These are phyloP conservation scores for Prorops nasuta DNA, from an alignment of 1,140 invertebrate species.

Conservation along the genomic window DNA sequence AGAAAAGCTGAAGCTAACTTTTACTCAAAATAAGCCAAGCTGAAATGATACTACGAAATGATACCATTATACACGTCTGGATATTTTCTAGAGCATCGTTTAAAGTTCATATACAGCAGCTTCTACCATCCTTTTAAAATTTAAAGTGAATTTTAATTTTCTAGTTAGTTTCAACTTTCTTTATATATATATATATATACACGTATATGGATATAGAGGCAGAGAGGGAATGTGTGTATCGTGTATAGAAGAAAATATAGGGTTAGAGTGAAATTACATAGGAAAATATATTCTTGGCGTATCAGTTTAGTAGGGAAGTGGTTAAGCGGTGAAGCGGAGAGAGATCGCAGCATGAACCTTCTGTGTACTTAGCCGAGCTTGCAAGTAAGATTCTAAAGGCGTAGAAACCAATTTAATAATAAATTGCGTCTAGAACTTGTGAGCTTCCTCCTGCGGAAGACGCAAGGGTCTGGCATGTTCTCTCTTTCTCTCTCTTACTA, in stretches of 20 bases:
- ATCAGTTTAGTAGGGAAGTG: constrained; percentile 11
- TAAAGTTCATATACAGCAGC: no score
- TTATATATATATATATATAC: neutral
- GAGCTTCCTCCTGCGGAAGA: constrained; percentile 42
- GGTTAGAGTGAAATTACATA: neutral
- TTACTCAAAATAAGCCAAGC: no score
- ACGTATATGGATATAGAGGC: neutral
- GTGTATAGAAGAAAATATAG: neutral
- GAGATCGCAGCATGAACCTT: constrained; percentile 14
- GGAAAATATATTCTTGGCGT: constrained; percentile 27
- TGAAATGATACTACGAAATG: no score
- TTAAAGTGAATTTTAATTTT: no score
- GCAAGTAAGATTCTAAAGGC: neutral
- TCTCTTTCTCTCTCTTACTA: no score
- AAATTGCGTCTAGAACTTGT: constrained; percentile 49
- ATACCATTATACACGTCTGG: no score
- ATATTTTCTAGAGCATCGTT: no score
- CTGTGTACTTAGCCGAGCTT: constrained; percentile 21
- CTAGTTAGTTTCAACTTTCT: no score
- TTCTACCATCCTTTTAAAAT: no score
- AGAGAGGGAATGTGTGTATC: neutral
- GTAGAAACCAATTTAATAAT: constrained; percentile 41
- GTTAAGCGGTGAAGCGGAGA: neutral
- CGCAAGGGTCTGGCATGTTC: constrained; percentile 4
- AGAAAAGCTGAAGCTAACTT: no score